These are phyloP conservation scores for Furcula furcula DNA, from an alignment of 2,888 invertebrate genomes.

Conservation along the genomic window DNA sequence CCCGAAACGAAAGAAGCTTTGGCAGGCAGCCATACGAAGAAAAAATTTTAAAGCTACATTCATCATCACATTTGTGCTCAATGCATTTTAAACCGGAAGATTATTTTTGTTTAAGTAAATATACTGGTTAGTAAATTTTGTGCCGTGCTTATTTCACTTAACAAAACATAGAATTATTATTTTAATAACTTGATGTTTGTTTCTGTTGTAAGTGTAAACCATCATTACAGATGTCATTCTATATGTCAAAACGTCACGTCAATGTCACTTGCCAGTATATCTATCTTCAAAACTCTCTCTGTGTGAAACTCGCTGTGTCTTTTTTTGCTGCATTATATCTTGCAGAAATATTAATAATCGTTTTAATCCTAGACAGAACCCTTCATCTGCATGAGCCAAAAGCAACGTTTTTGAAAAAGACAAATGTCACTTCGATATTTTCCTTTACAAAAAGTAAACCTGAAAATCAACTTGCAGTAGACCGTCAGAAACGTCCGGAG, in stretches of 20 bases:
- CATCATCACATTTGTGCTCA: background rate
- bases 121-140: background rate
- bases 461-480: background rate
- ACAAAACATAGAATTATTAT: too few species aligned
- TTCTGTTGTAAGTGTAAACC: too few species aligned
- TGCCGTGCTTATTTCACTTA: too few species aligned
- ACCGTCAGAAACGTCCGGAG: background rate
- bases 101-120: background rate
- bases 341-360: too few species aligned
- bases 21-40: background rate
- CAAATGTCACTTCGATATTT: background rate
- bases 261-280: too few species aligned
- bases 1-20: background rate
- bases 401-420: background rate
- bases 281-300: too few species aligned
- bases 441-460: background rate
- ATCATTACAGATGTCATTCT: too few species aligned
- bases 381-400: background rate
- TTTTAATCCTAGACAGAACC: too few species aligned
- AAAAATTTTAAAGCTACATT: background rate
- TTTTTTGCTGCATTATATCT: too few species aligned
- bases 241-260: too few species aligned
- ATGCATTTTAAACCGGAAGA: background rate
- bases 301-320: too few species aligned
- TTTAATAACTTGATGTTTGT: too few species aligned